phyloP scores from a whole-genome alignment of 1,140 invertebrate genomes.

The Radopholus similis region DNA sequence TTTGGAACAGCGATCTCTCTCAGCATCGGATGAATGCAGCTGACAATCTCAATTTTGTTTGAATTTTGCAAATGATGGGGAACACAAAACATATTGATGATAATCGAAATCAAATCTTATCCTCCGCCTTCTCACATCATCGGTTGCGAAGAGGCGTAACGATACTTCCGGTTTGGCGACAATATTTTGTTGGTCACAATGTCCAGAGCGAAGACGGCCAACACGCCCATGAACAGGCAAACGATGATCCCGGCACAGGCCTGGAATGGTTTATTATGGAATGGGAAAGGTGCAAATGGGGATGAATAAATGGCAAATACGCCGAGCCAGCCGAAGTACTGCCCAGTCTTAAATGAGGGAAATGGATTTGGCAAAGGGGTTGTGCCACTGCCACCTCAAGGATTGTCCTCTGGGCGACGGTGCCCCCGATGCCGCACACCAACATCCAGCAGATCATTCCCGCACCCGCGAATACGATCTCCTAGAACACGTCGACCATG shows the following conservation, averaged over 20 bases:
- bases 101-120: neutral
- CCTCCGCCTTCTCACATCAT: neutral
- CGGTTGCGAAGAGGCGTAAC: constrained; percentile 7
- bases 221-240: constrained; percentile 31
- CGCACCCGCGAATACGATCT: constrained; percentile 41
- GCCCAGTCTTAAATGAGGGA: constrained; percentile 28
- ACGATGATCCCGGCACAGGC: constrained; percentile 40
- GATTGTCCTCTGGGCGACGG: constrained; percentile 42
- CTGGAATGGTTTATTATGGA: constrained; percentile 1
- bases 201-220: constrained; percentile 33
- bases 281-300: neutral
- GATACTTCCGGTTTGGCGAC: constrained; percentile 22
- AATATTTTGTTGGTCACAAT: constrained; percentile 37
- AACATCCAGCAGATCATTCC: constrained; percentile 51
- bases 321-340: constrained; percentile 44
- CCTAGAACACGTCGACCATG: constrained; percentile 35
- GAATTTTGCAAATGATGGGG: too few relatives aligned
- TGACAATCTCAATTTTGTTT: too few relatives aligned
- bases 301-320: constrained; percentile 17
- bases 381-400: constrained; percentile 13
- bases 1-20: neutral
- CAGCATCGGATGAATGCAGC: neutral
- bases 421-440: constrained; percentile 47
- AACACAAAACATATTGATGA: neutral
- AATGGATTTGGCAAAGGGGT: neutral